Base-by-base conservation (phyloP, 2,888 invertebrate genomes). In the Amphipyra berbera region DNA sequence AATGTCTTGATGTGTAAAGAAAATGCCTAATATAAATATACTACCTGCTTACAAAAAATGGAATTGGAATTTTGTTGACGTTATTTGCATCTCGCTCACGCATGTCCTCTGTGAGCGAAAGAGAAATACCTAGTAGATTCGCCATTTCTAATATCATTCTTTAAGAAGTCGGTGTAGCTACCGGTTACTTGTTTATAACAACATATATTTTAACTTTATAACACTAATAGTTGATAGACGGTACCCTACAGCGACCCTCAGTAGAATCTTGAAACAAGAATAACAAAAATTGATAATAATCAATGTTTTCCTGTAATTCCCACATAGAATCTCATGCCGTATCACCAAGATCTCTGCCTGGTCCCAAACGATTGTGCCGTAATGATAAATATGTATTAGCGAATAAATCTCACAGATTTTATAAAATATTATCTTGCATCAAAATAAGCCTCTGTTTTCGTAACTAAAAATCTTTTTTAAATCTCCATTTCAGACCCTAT, bases 311-410 rank as follows among this genome's bases (percentile, higher is more conserved):
- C 56, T 61, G 55, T 58, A 14, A 59, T 71, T 76, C 75, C 61
- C 75, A 77, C 55, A 61, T 49, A 54, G 54, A 67, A 21, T 21
- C 21, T 2, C 21, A 21, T 21, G 45, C 30, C 47, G 15, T 71
- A 71, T 71, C 69, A 7, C 40, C 0, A 9, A 45, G 6, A 75
- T 71, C 70, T 56, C 72, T 75, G 71, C 70, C 71, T 50, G 44
- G 59, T 60, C 64, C 70, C 76, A 52, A 50, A 75, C 75, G 75
- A 72, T 72, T 75, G 75, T 59, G 59, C 46, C 53, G 59, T 59
- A 56, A 69, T 41, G 75, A 75, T 72, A 69, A 72, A 74, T 62
- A 70, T 75, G 70, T 72, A 69, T 70, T 75, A 77, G 61, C 57
- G 58, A 46, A 67, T 69, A 63, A 74, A 79, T 73, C 76, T 73